Evolutionary conservation across 1,140 invertebrate species (phyloP), one percentile per base, ranked within the genome.

Genomic region (Galleria mellonella): DNA sequence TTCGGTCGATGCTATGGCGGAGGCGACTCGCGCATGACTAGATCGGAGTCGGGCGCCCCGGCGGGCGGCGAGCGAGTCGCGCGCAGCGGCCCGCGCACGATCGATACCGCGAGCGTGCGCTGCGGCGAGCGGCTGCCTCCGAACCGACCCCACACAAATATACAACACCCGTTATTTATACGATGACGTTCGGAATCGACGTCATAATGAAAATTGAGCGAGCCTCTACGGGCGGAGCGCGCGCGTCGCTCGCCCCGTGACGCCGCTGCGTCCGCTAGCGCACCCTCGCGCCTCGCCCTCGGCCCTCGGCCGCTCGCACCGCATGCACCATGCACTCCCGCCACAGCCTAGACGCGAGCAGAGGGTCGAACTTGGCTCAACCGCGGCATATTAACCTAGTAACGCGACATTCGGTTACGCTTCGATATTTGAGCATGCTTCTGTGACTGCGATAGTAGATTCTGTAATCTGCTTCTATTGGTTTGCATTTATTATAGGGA

Each of bases 11-110:
- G 67, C 63, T 65, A 56, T 59, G 40, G 55, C 65, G 63, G 47
- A 63, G 55, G 51, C 54, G 47, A 68, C 63, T 63, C 70, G 74
- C 74, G 74, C 74, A 78, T 75, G 72, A 75, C 72, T 74, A 72
- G 48, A 50, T 58, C 50, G 59, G 38, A 40, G 58, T 53, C 63
- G 62, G 59, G 57, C 62, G 56, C 17, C 17, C 17, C 6, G 49
- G 59, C 66, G 46, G 55, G 59, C 48, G 48, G 47, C 49, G 39
- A 48, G 42, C 39, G 51, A 50, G 51, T 42, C 39, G 51, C 49
- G 65, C 70, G 69, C 61, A 65, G 43, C 39, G 29, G 14, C 42
- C 40, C 55, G 72, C 72, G 65, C 65, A 67, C 53, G 60, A 71
- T 79, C 75, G 65, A 79, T 79, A 76, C 9, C 33, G 43, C 32